Base-by-base conservation (phyloP, 2,797 vertebrate genomes). In the Clarias platycephalus region DNA sequence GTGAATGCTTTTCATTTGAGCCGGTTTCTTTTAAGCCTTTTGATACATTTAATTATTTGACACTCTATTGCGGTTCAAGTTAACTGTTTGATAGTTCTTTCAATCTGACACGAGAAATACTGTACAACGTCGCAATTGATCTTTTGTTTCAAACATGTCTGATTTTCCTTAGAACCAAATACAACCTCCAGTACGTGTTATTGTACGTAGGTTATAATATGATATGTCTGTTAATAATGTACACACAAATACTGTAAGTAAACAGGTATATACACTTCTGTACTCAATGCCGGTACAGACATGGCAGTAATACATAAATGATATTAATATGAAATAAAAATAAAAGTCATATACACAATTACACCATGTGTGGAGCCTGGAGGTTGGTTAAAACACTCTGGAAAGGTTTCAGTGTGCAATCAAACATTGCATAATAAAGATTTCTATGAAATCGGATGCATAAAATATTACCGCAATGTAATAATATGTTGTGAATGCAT, bases 401-500 rank as follows among this genome's bases (percentile, higher is more conserved):
- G 34, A 13, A 78, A 13, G 24, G n/a, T 28, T 28, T 64, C n/a
- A 63, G 77, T 26, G 15, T 63, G 77, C n/a, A 64, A 80, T 20
- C 78, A 66, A 80, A 78, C 28, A 63, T n/a, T 28, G 40, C n/a
- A 18, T 79, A 16, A 26, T 53, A 80, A 80, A 79, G n/a, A 79
- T 63, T 63, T 40, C 15, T 20, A 22, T 31, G 20, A 57, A 58
- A 37, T 55, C 28, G 10, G 12, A 34, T 9, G 31, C 75, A 77
- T 31, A 20, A 80, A 80, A 80, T 31, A 55, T 66, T 28, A 10
- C 55, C 63, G 60, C 22, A 49, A 13, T 49, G 37, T 28, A 64
- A 28, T 66, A 64, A 40, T 60, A 60, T 77, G 75, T 77, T 60
- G 24, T 76, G 28, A 58, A 31, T 6, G 1, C 60, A 77, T 77